Base-by-base conservation (phyloP, 2,888 invertebrate genomes). In the Zygaena filipendulae region DNA sequence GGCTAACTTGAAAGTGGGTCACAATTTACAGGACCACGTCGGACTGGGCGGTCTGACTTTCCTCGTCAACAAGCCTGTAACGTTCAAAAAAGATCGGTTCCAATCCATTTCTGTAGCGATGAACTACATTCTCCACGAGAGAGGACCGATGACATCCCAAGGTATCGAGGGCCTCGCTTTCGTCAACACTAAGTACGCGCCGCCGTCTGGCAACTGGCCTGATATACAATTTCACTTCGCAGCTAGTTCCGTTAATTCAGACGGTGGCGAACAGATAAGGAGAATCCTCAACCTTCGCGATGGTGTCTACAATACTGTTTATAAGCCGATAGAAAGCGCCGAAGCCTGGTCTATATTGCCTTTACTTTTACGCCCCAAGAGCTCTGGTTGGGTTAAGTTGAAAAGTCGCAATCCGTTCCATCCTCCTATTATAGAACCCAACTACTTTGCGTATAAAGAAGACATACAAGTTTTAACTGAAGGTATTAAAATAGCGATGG, bases 141-240 rank as follows among this genome's bases (percentile, higher is more conserved):
- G 86, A 44, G 94, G 94, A 0, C 92, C 93, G 0, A 83, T 93
- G 86, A 92, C 93, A 0, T 85, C 85, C 1, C 88, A 90, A 32
- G 93, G 93, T 0, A 87, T 95, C 2, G 95, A 95, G 66, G 94
- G 90, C 0, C 66, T 94, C 1, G 94, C 93, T 0, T 95, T 94
- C 50, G 85, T 95, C 2, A 93, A 94, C 48, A 90, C 92, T 0
- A 91, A 90, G 54, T 92, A 89, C 58, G 91, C 92, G n/a, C 90
- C 92, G 19, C 69, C 82, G 1, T 83, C 86, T 0, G 86, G 86
- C 0, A 83, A 86, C 33, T 92, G 88, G 86, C 94, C 94, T 0
- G 94, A 95, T 41, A 84, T 94, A 23, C 92, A 94, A 52, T 92
- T 92, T 47, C 93, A 93, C 52, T 93, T 93, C 52, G 87, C 90